These are phyloP conservation scores for Anomalospiza imberbis DNA, from an alignment of 2,797 vertebrate genomes.

Conservation along the genomic window DNA sequence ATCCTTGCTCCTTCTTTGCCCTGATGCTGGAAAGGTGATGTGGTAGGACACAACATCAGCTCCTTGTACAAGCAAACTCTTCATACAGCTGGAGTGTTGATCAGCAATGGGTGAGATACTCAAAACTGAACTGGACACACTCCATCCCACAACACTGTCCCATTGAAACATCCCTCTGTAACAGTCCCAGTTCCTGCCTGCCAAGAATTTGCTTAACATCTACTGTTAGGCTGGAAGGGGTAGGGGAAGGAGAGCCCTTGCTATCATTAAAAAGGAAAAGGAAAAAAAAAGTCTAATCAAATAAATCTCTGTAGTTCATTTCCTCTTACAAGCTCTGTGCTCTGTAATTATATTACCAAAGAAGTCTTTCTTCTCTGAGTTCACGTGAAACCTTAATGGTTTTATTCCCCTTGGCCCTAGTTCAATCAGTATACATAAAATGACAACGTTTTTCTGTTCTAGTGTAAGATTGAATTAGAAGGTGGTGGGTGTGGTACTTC, in stretches of 20 bases:
- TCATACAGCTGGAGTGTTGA: not conserved
- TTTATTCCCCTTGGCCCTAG: slow-evolving; percentile 43
- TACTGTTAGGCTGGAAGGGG: not conserved
- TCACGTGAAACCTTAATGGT: slow-evolving; percentile 20
- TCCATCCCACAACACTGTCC: not conserved
- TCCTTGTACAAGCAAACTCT: not conserved
- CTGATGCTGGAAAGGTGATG: not conserved
- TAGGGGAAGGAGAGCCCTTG: not conserved
- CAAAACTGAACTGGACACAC: not conserved
- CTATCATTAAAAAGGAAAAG: not conserved
- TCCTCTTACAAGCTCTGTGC: slow-evolving; percentile 38
- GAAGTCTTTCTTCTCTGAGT: slow-evolving; percentile 31
- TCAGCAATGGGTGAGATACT: not conserved
- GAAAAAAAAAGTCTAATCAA: not conserved
- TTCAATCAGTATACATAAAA: not conserved
- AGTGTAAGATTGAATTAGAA: not conserved
- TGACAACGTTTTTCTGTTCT: not conserved
- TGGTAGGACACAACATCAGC: not conserved
- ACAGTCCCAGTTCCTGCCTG: not conserved
- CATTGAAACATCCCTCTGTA: not conserved
- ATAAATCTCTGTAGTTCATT: slow-evolving; percentile 38
- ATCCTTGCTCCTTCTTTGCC: not conserved
- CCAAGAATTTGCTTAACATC: not conserved
- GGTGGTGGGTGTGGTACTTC: not conserved
- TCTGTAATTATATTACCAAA: slow-evolving; percentile 44